Evolutionary conservation across 2,888 invertebrate genomes (phyloP).

Genomic region (Lypha dubia): DNA sequence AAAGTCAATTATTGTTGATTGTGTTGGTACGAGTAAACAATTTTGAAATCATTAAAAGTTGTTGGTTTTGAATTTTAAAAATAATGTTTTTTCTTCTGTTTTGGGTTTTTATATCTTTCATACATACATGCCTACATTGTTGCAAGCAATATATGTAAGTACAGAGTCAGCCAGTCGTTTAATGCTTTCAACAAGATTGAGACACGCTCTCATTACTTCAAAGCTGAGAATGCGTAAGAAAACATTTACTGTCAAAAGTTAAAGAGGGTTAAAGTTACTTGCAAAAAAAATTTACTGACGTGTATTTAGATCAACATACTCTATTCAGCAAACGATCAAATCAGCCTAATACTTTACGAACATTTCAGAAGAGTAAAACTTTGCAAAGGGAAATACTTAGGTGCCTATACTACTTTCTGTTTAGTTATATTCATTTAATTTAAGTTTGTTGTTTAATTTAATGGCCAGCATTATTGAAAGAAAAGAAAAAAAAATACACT

Average conservation of each 20-base stretch:
- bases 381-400: not conserved
- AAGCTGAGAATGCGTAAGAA: conserved; percentile 9
- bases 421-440: conserved; percentile 23
- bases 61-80: conserved; percentile 13
- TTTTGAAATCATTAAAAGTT: conserved; percentile 41
- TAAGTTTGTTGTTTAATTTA: conserved; percentile 41
- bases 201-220: not conserved
- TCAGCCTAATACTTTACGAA: not conserved
- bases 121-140: too few relatives aligned
- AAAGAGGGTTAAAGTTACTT: conserved; percentile 42
- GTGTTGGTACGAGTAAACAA: conserved; percentile 40
- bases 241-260: conserved; percentile 62
- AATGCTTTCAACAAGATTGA: conserved; percentile 45
- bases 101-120: conserved; percentile 15
- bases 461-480: conserved; percentile 27
- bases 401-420: conserved; percentile 14
- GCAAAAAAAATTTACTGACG: not conserved
- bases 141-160: too few relatives aligned
- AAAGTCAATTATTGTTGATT: conserved; percentile 57
- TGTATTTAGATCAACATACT: not conserved
- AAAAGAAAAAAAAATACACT: conserved; percentile 43
- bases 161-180: too few relatives aligned
- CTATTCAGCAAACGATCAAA: not conserved
- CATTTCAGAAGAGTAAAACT: not conserved
- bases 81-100: too few relatives aligned